phyloP scores from a whole-genome alignment of 2,797 vertebrate species.

The Hippopotamyrus pictus region DNA sequence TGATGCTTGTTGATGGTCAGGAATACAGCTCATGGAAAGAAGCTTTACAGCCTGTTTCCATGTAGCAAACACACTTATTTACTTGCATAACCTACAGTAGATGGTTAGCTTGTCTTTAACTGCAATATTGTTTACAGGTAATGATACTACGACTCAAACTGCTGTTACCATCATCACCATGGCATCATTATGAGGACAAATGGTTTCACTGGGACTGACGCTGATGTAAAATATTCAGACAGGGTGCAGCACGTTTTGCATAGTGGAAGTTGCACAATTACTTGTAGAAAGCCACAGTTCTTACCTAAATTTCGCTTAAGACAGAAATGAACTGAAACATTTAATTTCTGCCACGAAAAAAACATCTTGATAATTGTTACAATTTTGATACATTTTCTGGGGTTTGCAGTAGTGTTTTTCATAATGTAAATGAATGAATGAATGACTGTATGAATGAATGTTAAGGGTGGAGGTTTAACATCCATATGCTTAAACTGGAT shows the following conservation, averaged over 20 bases:
- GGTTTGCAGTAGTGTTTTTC: not conserved
- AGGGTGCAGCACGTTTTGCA: not conserved
- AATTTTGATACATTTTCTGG: not conserved
- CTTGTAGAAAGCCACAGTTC: not conserved
- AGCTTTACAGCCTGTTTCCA: not conserved
- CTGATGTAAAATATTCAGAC: not conserved
- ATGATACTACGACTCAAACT: not conserved
- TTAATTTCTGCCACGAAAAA: not conserved
- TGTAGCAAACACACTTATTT: not conserved
- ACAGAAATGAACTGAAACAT: not conserved
- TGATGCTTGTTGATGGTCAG: not conserved
- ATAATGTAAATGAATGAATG: not conserved
- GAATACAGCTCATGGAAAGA: not conserved
- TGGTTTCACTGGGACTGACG: not conserved
- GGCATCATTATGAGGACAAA: not conserved
- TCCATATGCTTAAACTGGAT: not conserved
- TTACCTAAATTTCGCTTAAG: not conserved
- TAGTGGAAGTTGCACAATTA: not conserved
- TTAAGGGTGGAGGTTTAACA: not conserved
- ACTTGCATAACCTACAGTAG: not conserved
- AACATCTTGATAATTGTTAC: not conserved
- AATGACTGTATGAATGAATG: not conserved
- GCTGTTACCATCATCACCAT: not conserved
- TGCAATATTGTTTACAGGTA: not conserved
- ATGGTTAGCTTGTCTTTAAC: not conserved